These are phyloP conservation scores for Papilio helenus DNA, from an alignment of 1,140 invertebrate genomes.

Conservation along the genomic window DNA sequence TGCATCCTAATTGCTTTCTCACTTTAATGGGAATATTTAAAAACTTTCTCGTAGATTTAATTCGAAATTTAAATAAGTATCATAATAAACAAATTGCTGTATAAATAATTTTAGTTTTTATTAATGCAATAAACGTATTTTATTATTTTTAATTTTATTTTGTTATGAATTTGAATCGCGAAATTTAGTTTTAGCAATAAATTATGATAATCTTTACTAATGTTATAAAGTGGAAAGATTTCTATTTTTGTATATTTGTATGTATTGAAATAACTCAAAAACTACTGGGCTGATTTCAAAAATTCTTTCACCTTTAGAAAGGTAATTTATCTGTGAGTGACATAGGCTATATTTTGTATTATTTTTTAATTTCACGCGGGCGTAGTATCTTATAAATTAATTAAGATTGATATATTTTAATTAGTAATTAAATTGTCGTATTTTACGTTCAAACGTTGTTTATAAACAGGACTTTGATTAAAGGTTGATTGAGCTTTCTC, in stretches of 20 bases:
- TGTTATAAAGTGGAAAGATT: too few relatives aligned
- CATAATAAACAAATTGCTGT: neutral
- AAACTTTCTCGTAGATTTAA: neutral
- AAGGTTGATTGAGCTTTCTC: constrained; percentile 47
- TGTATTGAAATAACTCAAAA: too few relatives aligned
- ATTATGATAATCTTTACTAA: neutral
- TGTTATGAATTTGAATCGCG: too few relatives aligned
- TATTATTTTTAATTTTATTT: too few relatives aligned
- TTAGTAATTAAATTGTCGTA: neutral
- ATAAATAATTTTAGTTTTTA: neutral
- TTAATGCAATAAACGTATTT: neutral
- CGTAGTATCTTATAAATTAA: too few relatives aligned
- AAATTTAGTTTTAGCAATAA: neutral
- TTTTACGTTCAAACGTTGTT: constrained; percentile 16
- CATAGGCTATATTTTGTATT: too few relatives aligned
- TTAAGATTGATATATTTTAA: neutral
- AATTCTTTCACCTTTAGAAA: too few relatives aligned
- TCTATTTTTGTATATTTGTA: too few relatives aligned
- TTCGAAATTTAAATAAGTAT: neutral
- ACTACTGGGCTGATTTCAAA: too few relatives aligned
- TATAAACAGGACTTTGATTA: constrained; percentile 42
- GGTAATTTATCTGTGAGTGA: too few relatives aligned
- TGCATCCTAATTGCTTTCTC: constrained; percentile 17
- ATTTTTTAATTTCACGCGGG: too few relatives aligned
- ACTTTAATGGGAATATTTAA: constrained; percentile 7